Evolutionary conservation across 1,140 invertebrate species (phyloP), one percentile per base, ranked within the genome.

Genomic region (Sminthurides bifidus): DNA sequence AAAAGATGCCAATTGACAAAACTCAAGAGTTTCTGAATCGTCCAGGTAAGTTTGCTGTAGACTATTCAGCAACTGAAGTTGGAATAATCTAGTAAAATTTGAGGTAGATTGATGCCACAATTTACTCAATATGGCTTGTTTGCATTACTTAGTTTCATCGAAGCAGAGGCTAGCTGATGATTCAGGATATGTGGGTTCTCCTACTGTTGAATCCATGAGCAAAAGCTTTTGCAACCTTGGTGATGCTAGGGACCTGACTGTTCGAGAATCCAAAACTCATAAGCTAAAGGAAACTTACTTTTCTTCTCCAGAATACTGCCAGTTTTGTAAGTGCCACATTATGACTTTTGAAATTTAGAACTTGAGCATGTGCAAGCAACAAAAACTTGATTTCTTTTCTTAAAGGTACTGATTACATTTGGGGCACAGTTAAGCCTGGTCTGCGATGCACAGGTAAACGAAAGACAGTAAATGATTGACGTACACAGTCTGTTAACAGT

Each of bases 271-370:
- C 5, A 23, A 43, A 21, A 3, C 56, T 10, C 41, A 58, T 52
- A 38, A 52, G 35, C 43, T 58, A 14, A n/a, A 12, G 23, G 56
- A 43, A 3, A 35, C 37, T 27, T 31, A 17, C 24, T 43, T 58
- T 37, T 31, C 38, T 12, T 52, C 48, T 2, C 56, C 56, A 3
- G 35, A 52, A n/a, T 45, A 2, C 48, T 58, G 56, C 30, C 56
- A 58, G 12, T 52, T 58, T 41, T 58, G 56, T 58, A 52, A 52
- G 56, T 50, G n/a, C n/a, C n/a, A 30, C 29, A 14, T 43, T 14
- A 21, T 19, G 24, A 14, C 15, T 14, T 10, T 19, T 19, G n/a
- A 43, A 23, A 14, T 21, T 23, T 8, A 10, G 41, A 26, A 8
- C 6, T 48, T 26, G 10, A 26, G 10, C 15, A 8, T 19, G 45